Percentiles rank a stretch among this genome's conserved stretches.
These are phyloP conservation scores for Ochropacha duplaris DNA, from an alignment of 2,888 invertebrate species.

Conservation along the genomic window DNA sequence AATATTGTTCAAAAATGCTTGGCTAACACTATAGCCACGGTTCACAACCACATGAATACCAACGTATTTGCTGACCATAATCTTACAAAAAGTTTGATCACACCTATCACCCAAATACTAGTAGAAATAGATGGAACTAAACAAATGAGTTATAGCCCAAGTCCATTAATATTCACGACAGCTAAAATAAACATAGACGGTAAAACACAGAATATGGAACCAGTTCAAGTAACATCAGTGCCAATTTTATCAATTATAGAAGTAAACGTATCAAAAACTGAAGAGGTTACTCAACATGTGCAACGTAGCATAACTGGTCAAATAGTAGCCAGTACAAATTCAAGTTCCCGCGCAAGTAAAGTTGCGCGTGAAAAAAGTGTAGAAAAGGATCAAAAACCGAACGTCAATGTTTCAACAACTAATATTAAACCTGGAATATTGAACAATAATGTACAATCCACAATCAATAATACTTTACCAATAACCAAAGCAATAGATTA, in stretches of 20 bases:
- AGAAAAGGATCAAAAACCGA: not conserved
- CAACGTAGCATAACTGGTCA: not conserved
- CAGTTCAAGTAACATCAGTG: constrained; percentile 63
- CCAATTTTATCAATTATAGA: constrained; percentile 71
- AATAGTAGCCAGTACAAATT: not conserved
- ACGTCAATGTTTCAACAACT: not conserved
- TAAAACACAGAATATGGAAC: constrained; percentile 64
- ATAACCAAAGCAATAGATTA: not conserved
- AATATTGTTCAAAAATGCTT: constrained; percentile 30
- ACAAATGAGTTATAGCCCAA: constrained; percentile 45
- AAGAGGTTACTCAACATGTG: constrained; percentile 11
- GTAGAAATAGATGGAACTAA: constrained; percentile 63
- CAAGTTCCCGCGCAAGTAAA: not conserved
- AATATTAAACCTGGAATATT: not conserved
- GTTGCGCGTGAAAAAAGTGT: not conserved
- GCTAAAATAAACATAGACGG: constrained; percentile 73
- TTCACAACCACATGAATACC: constrained; percentile 66
- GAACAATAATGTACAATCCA: not conserved
- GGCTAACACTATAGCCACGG: constrained; percentile 26
- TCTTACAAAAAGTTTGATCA: constrained; percentile 27
- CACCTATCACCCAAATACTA: constrained; percentile 57
- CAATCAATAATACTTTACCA: not conserved
- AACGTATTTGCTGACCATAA: constrained; percentile 55
- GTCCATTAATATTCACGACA: constrained; percentile 74
- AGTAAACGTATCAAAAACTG: constrained; percentile 48